Base-by-base conservation (phyloP, 2,113 vertebrate species). In the Mormyrus lacerda region DNA sequence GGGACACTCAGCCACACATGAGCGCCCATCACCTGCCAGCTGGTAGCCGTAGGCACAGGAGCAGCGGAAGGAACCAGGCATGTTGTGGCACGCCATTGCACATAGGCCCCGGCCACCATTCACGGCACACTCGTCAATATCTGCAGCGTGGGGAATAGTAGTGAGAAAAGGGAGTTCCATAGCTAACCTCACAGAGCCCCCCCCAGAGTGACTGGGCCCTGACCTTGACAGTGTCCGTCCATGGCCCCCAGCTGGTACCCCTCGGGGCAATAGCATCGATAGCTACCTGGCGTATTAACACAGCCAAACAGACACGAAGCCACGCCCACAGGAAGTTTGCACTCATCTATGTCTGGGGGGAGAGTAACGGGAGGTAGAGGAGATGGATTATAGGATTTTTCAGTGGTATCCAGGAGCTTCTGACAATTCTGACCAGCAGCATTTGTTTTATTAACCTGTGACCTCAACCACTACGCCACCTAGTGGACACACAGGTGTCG, bases 321-420 rank as follows among this genome's bases (percentile, higher is more conserved):
- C 45, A 90, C 87, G 48, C 89, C 91, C 53, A 73, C 76, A 86
- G 92, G 90, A 58, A 92, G 84, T 88, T 76, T 47, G 42, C 94
- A 93, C 92, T 95, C 94, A 79, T 94, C 92, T 79, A 94, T 92
- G 92, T 94, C 94, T 94, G 92, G 84, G 90, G 76, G 87, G 45
- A 73, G 10, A 69, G 24, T 21, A 35, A 85, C 21, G n/a, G 17
- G 31, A 8, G 45, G 15, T 5, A 2, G 1, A 4, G 27, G n/a
- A 79, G 48, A 31, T 24, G 42, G 45, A 1, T 79, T 35, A 42
- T 31, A 19, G 31, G 35, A 39, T 17, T 44, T 35, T 35, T 73
- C 31, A 31, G 65, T 11, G 31, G 13, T 35, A 35, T 73, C 4
- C 31, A 21, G 27, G 65, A 15, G 35, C n/a, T 11, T 73, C 65